phyloP scores from a whole-genome alignment of 2,888 invertebrate species.

The Hypselothyrea guttata region DNA sequence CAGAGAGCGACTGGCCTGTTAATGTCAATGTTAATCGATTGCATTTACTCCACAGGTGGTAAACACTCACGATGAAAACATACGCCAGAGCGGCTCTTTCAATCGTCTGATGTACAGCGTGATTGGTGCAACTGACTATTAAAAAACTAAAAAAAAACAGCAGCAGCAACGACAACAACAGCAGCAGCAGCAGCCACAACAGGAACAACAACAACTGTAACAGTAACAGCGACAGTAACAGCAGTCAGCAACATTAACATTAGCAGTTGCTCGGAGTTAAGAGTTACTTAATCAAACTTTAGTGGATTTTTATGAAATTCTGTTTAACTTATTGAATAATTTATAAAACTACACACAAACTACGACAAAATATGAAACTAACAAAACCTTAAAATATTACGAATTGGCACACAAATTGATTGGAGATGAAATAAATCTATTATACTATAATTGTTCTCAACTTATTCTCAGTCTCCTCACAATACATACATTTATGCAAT shows the following conservation, averaged over 20 bases:
- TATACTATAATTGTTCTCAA: conserved; percentile 41
- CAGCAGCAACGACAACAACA: conserved; percentile 37
- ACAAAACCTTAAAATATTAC: conserved; percentile 62
- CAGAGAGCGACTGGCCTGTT: no score
- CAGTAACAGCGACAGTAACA: conserved; percentile 13
- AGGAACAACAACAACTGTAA: conserved; percentile 30
- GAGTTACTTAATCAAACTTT: conserved; percentile 67
- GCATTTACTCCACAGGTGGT: conserved; percentile 75
- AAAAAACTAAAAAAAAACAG: conserved; percentile 49
- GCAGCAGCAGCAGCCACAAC: conserved; percentile 29
- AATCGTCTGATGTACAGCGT: conserved; percentile 96
- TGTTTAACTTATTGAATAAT: conserved; percentile 70
- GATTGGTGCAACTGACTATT: conserved; percentile 89
- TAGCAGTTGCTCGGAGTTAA: conserved; percentile 54
- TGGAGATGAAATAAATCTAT: conserved; percentile 59
- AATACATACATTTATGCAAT: conserved; percentile 42
- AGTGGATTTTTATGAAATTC: conserved; percentile 75
- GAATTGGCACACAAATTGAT: conserved; percentile 62
- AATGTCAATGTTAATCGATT: conserved; percentile 23
- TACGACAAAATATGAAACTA: conserved; percentile 56
- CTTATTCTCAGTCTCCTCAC: conserved; percentile 15
- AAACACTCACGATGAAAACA: conserved; percentile 88
- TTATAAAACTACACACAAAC: conserved; percentile 59
- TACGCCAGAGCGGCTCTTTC: conserved; percentile 96
- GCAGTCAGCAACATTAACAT: conserved; percentile 24